Evolutionary conservation across 2,888 invertebrate species (phyloP).

Genomic region (Craniophora ligustri): DNA sequence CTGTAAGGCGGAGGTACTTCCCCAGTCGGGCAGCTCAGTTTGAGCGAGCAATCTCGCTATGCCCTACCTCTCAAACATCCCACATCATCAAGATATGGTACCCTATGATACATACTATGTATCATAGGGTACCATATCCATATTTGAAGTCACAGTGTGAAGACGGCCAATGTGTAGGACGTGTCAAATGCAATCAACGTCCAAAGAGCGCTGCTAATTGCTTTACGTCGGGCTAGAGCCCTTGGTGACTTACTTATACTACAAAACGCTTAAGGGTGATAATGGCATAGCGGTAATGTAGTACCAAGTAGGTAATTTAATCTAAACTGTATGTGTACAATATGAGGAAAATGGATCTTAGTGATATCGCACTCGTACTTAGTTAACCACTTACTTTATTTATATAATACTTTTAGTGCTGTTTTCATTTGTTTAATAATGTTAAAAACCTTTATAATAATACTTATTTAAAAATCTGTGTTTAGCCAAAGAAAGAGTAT

Average conservation of each 20-base stretch:
- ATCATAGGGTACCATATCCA: conserved; percentile 16
- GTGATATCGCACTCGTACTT: no score
- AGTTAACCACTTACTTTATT: no score
- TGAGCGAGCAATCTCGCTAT: no score
- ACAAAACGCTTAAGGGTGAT: conserved; percentile 8
- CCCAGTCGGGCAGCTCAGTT: no score
- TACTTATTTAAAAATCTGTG: no score
- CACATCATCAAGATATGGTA: conserved; percentile 10
- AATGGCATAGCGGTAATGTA: not conserved
- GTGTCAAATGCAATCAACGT: conserved; percentile 76
- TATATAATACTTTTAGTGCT: no score
- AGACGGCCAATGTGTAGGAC: conserved; percentile 50
- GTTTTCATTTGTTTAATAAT: no score
- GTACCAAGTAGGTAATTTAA: not conserved
- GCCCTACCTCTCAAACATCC: no score
- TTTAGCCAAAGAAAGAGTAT: no score
- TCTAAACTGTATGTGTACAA: not conserved
- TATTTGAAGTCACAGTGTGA: conserved; percentile 42
- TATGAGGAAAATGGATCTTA: not conserved
- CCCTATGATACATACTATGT: conserved; percentile 6
- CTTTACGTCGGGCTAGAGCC: conserved; percentile 63
- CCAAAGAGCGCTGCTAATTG: conserved; percentile 73
- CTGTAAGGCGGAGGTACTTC: no score
- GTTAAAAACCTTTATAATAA: no score
- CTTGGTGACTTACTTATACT: conserved; percentile 14